Conservation (phyloP, 2,797 vertebrate genomes). For the Corythornis leucogaster region DNA sequence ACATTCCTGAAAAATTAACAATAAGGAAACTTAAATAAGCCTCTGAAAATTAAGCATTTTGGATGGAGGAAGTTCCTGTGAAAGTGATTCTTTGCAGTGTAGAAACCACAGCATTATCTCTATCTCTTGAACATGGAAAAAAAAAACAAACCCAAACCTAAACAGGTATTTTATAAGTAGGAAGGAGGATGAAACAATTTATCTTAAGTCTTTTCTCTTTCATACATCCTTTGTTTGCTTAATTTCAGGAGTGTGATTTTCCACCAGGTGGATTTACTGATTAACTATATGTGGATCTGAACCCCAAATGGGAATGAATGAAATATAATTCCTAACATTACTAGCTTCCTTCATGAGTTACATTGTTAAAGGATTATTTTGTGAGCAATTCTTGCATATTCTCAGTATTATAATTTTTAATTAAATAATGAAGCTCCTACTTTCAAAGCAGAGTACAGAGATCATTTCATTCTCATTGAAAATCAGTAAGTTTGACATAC, state of each 20-base stretch:
- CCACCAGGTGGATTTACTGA: neutral
- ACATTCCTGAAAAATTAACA: conserved; percentile 61
- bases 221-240: neutral
- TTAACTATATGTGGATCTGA: neutral
- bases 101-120: neutral
- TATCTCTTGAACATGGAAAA: neutral
- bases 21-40: conserved; percentile 31
- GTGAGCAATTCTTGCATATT: neutral
- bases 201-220: neutral
- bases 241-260: neutral
- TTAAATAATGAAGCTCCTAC: neutral
- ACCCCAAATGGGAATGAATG: neutral
- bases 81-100: neutral
- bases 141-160: neutral
- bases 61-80: neutral
- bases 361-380: neutral
- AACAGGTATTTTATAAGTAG: neutral
- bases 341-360: neutral
- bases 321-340: neutral
- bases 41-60: conserved; percentile 22
- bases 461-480: neutral
- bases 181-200: neutral
- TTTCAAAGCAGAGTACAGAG: neutral
- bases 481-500: neutral
- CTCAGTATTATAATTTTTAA: neutral